Base-by-base conservation (phyloP, 2,113 vertebrate genomes). In the Romanogobio albipinnatus region DNA sequence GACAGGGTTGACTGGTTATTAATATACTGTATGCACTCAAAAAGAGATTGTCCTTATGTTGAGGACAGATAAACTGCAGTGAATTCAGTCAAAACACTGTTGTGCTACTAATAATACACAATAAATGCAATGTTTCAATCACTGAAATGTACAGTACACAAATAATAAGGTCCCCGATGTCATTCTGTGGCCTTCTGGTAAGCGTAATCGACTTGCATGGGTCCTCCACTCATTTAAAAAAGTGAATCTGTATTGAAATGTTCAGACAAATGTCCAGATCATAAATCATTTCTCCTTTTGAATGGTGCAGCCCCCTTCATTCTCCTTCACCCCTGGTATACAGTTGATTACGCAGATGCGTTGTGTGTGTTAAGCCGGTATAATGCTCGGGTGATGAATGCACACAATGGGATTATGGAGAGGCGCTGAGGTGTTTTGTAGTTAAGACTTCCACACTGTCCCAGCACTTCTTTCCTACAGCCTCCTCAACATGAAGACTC, bases 401-500 rank as follows among this genome's bases (percentile, higher is more conserved):
- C 13, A 14, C 74, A 59, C 36, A 39, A 11, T 58, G 19, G 33
- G 82, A 85, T 85, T 85, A 87, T 61, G 61, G 45, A 68, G 47
- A 68, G 47, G 13, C 39, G 49, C 64, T 78, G 62, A 61, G 19
- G 81, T 58, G 49, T 73, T 81, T 56, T 81, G 45, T 33, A 49
- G 26, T 43, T 82, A 58, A 71, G 45, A 53, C 66, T 24, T 71
- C 29, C 81, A 56, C 49, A 71, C 56, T 79, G 62, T 64, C 66
- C 56, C 84, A 43, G 10, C 64, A 36, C 45, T 76, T 66, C n/a
- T 84, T 49, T 64, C 43, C 22, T 39, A 19, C 29, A 26, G 49
- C 64, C 33, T 75, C 90, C 14, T 79, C 45, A 9, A 88, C 86
- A 95, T 96, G 95, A 95, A 87, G 94, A 92, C 91, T 71, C 53